Conservation (phyloP, 2,888 invertebrate species). For the Diachrysia chrysitis region DNA sequence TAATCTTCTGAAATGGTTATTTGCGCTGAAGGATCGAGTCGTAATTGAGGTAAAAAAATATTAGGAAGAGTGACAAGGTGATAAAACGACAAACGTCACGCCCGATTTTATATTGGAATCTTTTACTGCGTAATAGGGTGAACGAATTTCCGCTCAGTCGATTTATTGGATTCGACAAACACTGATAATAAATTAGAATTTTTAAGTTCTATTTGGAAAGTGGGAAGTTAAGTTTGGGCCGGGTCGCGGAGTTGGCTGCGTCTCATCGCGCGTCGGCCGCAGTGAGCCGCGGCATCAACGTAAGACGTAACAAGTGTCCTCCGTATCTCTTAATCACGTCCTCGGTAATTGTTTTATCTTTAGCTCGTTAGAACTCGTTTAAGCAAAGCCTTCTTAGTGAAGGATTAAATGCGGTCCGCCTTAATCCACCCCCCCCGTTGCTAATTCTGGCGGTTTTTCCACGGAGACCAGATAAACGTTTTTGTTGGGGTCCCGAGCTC, state of each 20-base stretch:
- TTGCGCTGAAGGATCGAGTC: conserved; percentile 77
- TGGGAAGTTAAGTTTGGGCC: conserved; percentile 32
- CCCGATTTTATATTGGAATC: conserved; percentile 82
- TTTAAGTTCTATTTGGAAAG: conserved; percentile 44
- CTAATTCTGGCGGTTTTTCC: conserved; percentile 89
- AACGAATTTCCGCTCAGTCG: conserved; percentile 69
- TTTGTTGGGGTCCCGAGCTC: conserved; percentile 82
- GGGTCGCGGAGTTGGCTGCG: conserved; percentile 41
- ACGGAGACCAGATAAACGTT: conserved; percentile 88
- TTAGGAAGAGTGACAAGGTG: conserved; percentile 84
- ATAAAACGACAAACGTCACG: conserved; percentile 85
- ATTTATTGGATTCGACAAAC: conserved; percentile 73
- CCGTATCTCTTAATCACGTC: conserved; percentile 88
- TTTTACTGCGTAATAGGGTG: conserved; percentile 80
- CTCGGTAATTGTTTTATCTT: conserved; percentile 89
- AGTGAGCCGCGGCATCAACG: conserved; percentile 67
- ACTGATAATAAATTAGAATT: conserved; percentile 61
- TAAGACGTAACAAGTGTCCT: conserved; percentile 88
- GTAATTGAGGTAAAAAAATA: conserved; percentile 84
- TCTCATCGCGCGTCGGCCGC: conserved; percentile 9
- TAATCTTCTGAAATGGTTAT: conserved; percentile 81
- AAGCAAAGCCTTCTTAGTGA: conserved; percentile 90
- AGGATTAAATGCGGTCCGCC: conserved; percentile 89
- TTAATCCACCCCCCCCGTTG: conserved; percentile 87
- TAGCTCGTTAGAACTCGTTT: conserved; percentile 90